Percentiles rank a stretch among this genome's conserved stretches.
Evolutionary conservation across 2,113 vertebrate species (phyloP).

Genomic region (Dipodomys ordii): DNA sequence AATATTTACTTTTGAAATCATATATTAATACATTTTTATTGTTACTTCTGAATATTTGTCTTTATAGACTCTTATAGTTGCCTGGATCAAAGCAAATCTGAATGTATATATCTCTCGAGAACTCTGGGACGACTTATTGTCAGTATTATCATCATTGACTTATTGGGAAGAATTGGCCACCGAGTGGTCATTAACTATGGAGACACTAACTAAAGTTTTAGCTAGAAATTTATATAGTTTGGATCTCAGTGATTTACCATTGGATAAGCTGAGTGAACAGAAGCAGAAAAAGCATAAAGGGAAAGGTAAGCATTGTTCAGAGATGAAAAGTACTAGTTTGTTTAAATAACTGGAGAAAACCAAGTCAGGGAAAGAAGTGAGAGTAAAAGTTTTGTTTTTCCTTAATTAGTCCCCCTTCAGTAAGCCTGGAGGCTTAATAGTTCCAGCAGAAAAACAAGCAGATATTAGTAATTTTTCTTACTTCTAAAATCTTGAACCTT

Average conservation of each 20-base stretch:
- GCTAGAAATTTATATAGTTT: conserved; percentile 97
- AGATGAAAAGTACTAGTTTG: neutral
- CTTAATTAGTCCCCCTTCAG: neutral
- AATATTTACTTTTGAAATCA: conserved; percentile 60
- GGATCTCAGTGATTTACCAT: conserved; percentile 95
- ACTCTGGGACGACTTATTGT: conserved; percentile 97
- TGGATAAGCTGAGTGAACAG: conserved; percentile 99
- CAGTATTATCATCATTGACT: conserved; percentile 96
- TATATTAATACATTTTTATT: conserved; percentile 44
- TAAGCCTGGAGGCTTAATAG: conserved; percentile 1
- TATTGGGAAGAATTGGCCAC: conserved; percentile 99
- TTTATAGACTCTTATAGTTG: conserved; percentile 98
- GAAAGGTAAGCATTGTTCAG: conserved; percentile 91
- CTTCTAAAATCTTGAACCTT: neutral
- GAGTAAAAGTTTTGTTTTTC: neutral
- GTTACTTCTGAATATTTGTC: conserved; percentile 73
- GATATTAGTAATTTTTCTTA: conserved; percentile 41
- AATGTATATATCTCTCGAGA: conserved; percentile 98
- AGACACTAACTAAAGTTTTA: conserved; percentile 98
- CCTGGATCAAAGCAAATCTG: conserved; percentile 99
- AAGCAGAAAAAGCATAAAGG: conserved; percentile 99
- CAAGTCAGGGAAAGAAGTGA: neutral
- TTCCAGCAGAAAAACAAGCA: neutral
- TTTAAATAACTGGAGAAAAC: conserved; percentile 38
- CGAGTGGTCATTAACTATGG: conserved; percentile 99